These are phyloP conservation scores for Strix uralensis DNA, from an alignment of 2,113 vertebrate genomes.

Conservation along the genomic window DNA sequence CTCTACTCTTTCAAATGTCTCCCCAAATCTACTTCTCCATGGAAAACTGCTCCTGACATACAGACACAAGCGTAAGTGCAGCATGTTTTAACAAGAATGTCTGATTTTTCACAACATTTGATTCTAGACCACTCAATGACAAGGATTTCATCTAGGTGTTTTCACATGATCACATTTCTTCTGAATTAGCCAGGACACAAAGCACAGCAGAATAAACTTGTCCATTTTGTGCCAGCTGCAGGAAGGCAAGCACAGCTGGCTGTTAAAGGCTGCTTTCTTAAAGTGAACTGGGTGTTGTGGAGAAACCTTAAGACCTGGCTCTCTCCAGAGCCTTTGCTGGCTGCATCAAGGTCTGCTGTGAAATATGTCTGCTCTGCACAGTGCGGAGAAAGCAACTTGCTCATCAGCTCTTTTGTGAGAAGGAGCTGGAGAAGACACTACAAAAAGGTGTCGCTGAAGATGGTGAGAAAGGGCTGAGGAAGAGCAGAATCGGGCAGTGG, in stretches of 20 bases:
- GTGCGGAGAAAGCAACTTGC: background rate
- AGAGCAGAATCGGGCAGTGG: background rate
- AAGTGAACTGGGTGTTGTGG: background rate
- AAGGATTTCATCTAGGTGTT: background rate
- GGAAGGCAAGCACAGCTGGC: background rate
- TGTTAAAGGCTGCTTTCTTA: background rate
- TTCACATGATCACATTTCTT: background rate
- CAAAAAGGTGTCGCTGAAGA: background rate
- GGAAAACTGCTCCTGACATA: background rate
- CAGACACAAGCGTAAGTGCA: background rate
- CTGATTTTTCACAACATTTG: background rate
- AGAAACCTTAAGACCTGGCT: background rate
- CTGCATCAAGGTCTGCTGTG: background rate
- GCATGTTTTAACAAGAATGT: background rate
- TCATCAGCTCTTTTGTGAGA: background rate
- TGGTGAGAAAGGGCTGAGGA: background rate
- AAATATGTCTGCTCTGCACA: background rate
- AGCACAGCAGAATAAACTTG: background rate
- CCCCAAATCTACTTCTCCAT: background rate
- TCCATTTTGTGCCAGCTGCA: background rate
- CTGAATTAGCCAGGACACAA: background rate
- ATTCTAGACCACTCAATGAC: background rate
- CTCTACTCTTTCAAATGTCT: background rate
- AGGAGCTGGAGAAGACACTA: background rate
- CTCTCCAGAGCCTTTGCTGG: background rate